Evolutionary conservation across 2,113 vertebrate genomes (phyloP).

Genomic region (Sigmodon hispidus): DNA sequence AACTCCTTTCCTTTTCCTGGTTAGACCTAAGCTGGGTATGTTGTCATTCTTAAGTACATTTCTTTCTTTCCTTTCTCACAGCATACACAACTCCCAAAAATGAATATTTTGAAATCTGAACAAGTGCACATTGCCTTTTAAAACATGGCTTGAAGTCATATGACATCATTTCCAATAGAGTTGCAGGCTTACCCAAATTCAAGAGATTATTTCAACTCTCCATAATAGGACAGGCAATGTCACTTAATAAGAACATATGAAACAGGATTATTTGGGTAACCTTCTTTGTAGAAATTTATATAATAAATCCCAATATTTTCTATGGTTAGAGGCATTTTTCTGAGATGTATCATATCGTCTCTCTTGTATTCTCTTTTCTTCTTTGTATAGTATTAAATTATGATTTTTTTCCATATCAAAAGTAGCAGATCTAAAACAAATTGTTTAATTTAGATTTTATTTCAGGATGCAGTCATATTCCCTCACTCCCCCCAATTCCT

Average conservation of each 20-base stretch:
- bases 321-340: neutral
- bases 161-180: neutral
- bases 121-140: neutral
- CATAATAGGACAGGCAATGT: neutral
- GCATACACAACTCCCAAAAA: neutral
- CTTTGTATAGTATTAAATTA: neutral
- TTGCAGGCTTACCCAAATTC: neutral
- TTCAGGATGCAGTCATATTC: neutral
- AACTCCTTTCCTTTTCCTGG: rapidly evolving
- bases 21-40: neutral
- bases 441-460: neutral
- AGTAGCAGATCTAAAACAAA: neutral
- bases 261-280: neutral
- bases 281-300: neutral
- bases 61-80: neutral
- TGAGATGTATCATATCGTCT: neutral
- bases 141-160: neutral
- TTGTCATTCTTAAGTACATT: neutral
- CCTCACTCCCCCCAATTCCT: too few species aligned
- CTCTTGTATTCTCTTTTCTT: neutral
- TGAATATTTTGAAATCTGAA: neutral
- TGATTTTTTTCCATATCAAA: neutral
- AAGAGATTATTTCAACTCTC: neutral
- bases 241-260: neutral
- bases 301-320: neutral